phyloP scores from a whole-genome alignment of 2,797 vertebrate species.

The Rhinoraja longicauda region DNA sequence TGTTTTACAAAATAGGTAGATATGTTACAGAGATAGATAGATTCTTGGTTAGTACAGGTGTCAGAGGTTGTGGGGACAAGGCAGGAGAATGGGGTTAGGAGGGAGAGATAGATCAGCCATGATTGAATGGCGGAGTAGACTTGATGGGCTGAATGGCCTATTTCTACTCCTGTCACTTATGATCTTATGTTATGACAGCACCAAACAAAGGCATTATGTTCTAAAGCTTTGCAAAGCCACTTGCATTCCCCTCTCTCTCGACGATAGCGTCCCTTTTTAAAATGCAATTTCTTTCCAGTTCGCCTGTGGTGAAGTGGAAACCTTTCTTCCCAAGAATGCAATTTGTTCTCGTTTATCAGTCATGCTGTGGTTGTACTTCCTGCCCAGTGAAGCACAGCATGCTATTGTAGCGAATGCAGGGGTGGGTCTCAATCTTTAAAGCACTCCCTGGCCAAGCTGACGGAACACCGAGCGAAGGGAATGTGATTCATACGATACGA shows the following conservation, averaged over 20 bases:
- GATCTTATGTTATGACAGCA: background rate
- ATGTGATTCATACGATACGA: background rate
- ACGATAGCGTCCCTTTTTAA: background rate
- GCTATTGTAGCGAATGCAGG: background rate
- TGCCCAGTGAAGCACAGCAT: background rate
- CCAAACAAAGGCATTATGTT: background rate
- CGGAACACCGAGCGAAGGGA: background rate
- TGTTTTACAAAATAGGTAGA: background rate
- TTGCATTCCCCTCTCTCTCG: background rate
- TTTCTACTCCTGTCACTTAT: no score
- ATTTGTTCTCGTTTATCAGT: slow-evolving; percentile 25
- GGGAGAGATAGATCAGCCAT: no score
- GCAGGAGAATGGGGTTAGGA: no score
- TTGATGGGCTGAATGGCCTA: no score
- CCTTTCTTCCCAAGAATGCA: background rate
- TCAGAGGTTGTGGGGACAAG: no score
- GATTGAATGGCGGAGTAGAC: no score
- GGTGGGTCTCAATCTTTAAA: background rate
- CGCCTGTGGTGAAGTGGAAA: background rate
- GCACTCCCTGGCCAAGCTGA: background rate
- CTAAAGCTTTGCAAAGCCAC: background rate
- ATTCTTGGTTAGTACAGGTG: no score
- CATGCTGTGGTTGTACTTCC: background rate
- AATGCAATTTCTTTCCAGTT: background rate
- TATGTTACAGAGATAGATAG: no score